Evolutionary conservation across 2,888 invertebrate genomes (phyloP).

Genomic region (Lymantria dispar): DNA sequence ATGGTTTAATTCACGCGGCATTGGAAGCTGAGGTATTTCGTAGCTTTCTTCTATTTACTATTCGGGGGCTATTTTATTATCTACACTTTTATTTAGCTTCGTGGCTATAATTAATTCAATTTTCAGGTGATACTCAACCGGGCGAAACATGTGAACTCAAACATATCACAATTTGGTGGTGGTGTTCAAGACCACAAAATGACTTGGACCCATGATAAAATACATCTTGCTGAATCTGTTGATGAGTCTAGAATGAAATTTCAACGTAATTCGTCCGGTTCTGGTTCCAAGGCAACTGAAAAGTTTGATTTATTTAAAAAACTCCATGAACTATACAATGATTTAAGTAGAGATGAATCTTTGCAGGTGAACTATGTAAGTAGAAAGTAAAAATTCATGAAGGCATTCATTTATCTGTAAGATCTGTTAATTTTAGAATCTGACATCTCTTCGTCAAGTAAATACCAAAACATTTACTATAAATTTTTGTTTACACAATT

Average conservation of each 20-base stretch:
- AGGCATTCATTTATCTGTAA: not conserved
- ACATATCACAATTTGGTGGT: conserved; percentile 71
- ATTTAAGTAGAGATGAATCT: conserved; percentile 72
- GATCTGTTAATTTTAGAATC: not conserved
- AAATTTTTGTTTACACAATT: too few relatives aligned
- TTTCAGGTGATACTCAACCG: conserved; percentile 76
- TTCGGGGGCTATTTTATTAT: conserved; percentile 31
- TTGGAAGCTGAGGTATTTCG: conserved; percentile 79
- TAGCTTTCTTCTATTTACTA: conserved; percentile 54
- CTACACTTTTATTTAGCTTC: conserved; percentile 17
- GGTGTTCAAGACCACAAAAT: conserved; percentile 78
- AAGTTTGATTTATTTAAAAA: conserved; percentile 79
- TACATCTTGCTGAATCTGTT: conserved; percentile 74
- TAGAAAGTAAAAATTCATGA: conserved; percentile 17
- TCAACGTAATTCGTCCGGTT: conserved; percentile 66
- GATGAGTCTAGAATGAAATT: conserved; percentile 77
- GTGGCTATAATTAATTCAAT: conserved; percentile 24
- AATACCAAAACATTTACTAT: too few relatives aligned
- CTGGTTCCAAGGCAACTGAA: conserved; percentile 59
- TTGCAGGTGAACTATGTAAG: conserved; percentile 74
- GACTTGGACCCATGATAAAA: conserved; percentile 80
- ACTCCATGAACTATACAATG: conserved; percentile 75
- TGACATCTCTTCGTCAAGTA: too few relatives aligned
- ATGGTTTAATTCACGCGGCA: conserved; percentile 83
- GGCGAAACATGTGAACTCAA: conserved; percentile 77